Evolutionary conservation across 1,140 invertebrate species (phyloP).

Genomic region (Bombus waltoni): DNA sequence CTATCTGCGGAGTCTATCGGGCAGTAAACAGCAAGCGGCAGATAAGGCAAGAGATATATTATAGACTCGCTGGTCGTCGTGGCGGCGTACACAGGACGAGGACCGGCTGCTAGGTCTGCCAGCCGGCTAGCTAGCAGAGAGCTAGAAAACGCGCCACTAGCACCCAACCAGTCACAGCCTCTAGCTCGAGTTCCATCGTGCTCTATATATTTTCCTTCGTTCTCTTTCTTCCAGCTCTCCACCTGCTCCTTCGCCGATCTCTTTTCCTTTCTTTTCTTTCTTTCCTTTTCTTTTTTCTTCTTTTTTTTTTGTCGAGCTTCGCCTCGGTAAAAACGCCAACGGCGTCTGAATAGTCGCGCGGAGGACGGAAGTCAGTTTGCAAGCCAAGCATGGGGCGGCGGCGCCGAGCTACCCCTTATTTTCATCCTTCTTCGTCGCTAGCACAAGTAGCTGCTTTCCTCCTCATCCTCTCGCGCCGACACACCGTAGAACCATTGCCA

Average conservation of each 20-base stretch:
- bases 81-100: slow-evolving; percentile 62
- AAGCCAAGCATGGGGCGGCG: slow-evolving; percentile 81
- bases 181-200: slow-evolving; percentile 24
- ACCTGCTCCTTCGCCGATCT: slow-evolving; percentile 10
- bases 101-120: slow-evolving; percentile 31
- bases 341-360: slow-evolving; percentile 80
- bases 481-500: background rate
- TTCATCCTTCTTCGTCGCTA: slow-evolving; percentile 72
- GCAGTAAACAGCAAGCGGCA: slow-evolving; percentile 82
- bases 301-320: slow-evolving; percentile 33
- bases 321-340: slow-evolving; percentile 73
- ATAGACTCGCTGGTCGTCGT: slow-evolving; percentile 73
- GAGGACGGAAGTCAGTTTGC: slow-evolving; percentile 82
- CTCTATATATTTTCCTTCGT: slow-evolving; percentile 67
- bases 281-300: background rate
- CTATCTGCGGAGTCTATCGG: slow-evolving; percentile 82
- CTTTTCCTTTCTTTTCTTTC: background rate
- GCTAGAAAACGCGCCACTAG: slow-evolving; percentile 30
- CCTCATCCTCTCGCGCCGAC: background rate
- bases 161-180: slow-evolving; percentile 25
- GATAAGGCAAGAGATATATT: slow-evolving; percentile 82
- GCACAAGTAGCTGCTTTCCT: slow-evolving; percentile 51
- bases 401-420: slow-evolving; percentile 80
- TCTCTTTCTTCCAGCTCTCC: background rate
- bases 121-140: slow-evolving; percentile 11